Percentiles rank a stretch among this genome's conserved stretches.
These are phyloP conservation scores for Macrosoma leucophasiata DNA, from an alignment of 2,888 invertebrate species.

Conservation along the genomic window DNA sequence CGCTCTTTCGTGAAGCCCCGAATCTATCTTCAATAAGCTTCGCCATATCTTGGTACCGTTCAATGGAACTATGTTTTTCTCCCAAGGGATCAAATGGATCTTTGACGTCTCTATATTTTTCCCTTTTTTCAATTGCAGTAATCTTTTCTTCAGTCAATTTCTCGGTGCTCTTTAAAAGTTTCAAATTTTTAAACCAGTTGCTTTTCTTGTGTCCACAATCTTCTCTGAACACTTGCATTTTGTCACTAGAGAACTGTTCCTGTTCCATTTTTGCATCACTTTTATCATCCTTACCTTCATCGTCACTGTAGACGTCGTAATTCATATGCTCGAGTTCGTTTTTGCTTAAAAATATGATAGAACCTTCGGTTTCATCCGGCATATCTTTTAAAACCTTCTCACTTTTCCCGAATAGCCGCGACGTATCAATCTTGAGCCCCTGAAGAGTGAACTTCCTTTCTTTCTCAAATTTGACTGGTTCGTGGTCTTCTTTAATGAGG, in stretches of 20 bases:
- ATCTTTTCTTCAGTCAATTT: conserved; percentile 64
- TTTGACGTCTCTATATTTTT: conserved; percentile 60
- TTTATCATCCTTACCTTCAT: conserved; percentile 67
- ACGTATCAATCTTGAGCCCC: conserved; percentile 67
- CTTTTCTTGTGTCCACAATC: conserved; percentile 71
- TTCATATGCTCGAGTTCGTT: conserved; percentile 79
- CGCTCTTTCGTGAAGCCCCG: conserved; percentile 65
- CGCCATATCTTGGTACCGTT: conserved; percentile 83
- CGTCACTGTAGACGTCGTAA: conserved; percentile 70
- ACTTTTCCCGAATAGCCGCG: conserved; percentile 67
- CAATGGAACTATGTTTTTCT: conserved; percentile 81
- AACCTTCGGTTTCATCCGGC: conserved; percentile 78
- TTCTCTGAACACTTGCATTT: conserved; percentile 71
- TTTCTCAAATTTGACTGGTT: conserved; percentile 69
- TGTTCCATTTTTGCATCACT: conserved; percentile 53
- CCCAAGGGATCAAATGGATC: conserved; percentile 77
- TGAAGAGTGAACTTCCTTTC: conserved; percentile 71
- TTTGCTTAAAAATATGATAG: conserved; percentile 80
- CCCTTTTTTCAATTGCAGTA: conserved; percentile 53
- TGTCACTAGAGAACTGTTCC: conserved; percentile 62
- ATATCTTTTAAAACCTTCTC: conserved; percentile 71
- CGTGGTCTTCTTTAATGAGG: conserved; percentile 71
- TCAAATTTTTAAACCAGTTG: conserved; percentile 81
- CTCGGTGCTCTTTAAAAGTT: conserved; percentile 66
- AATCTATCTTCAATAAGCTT: conserved; percentile 81